Base-by-base conservation (phyloP, 53 echinoderm and acorn worm genomes). In the Glandiceps talaboti region DNA sequence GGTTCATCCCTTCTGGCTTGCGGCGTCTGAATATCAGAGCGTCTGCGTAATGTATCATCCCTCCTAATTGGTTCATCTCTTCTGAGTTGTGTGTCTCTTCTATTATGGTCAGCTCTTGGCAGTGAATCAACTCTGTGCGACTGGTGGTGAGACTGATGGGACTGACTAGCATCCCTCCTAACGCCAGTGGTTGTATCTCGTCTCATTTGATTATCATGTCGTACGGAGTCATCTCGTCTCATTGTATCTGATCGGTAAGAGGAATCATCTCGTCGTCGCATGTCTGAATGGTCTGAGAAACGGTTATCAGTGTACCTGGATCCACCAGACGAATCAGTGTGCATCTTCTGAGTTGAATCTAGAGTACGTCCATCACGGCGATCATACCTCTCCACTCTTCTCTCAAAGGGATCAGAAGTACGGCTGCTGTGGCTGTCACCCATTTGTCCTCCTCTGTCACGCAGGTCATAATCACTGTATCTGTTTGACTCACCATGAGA, bases 381-480 rank as follows among this genome's bases (percentile, higher is more conserved):
- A 26, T 78, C 79, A 32, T 78, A 78, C 1, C 79, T 31, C 79
- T 78, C 79, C 32, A 78, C 79, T 27, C 79, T 26, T 31, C 79
- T 31, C 31, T 78, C 79, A 1, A 78, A 31, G 32, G 31, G 31
- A 26, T 31, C 31, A 31, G 27, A 27, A 28, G 31, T 28, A 78
- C 79, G 31, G 27, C 27, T 28, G 27, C 31, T 31, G 14, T 76
- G 14, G 30, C 86, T 85, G 6, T 85, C 90, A 74, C 90, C 75
- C 1, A 86, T 73, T 30, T 90, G 87, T n/a, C 86, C 86, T 30
- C 89, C 82, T 33, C 89, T 79, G 27, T 86, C 86, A 25, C 27
- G 30, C 30, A 45, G 75, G 64, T 88, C 86, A 77, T 33, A 77
- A 1, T 45, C 81, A 31, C 85, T 74, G 27, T 79, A 79, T 10